phyloP scores from a whole-genome alignment of 92 coral and sea anemone genomes.

The Micromussa lordhowensis region DNA sequence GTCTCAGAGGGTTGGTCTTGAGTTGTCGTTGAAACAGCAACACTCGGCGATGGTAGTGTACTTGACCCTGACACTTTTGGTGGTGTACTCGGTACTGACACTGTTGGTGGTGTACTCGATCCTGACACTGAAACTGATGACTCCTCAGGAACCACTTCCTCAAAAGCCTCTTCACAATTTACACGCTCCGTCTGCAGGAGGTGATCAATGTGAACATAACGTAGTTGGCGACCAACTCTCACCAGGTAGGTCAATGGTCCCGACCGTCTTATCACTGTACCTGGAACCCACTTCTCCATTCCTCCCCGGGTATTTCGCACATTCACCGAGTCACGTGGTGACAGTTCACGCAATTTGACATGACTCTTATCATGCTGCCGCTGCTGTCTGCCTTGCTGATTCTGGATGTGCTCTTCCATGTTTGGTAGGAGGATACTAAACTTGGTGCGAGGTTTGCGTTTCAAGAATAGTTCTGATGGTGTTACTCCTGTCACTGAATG shows the following conservation, averaged over 20 bases:
- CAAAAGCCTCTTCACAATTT: neutral
- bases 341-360: conserved; percentile 28
- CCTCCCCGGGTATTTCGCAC: conserved; percentile 60
- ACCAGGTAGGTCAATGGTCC: conserved; percentile 56
- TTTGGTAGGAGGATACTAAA: conserved; percentile 42
- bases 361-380: conserved; percentile 38
- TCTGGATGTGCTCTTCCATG: conserved; percentile 40
- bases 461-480: conserved; percentile 56
- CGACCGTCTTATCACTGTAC: conserved; percentile 34
- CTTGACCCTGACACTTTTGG: no score
- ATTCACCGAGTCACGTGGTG: conserved; percentile 41
- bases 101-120: neutral
- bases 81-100: no score
- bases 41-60: neutral
- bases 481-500: conserved; percentile 56
- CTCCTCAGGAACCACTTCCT: no score
- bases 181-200: conserved; percentile 23
- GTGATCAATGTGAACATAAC: conserved; percentile 69
- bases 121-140: no score
- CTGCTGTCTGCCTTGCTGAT: conserved; percentile 49
- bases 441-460: conserved; percentile 56
- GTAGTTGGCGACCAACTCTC: conserved; percentile 51
- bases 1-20: neutral
- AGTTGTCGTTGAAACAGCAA: neutral
- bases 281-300: conserved; percentile 57